These are phyloP conservation scores for Nothocercus julius DNA, from an alignment of 2,113 vertebrate species.

Conservation along the genomic window DNA sequence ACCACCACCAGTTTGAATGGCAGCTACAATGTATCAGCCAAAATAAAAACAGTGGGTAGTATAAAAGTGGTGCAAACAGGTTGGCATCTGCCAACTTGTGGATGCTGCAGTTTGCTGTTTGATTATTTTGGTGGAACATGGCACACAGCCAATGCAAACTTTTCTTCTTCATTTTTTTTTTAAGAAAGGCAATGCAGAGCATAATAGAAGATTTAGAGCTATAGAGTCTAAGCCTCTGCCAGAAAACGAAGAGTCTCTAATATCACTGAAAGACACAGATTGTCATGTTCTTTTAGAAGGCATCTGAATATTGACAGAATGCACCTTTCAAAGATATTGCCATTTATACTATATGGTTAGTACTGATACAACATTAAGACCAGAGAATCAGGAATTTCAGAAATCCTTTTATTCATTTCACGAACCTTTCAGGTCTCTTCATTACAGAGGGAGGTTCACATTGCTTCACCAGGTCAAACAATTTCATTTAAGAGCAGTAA, in stretches of 20 bases:
- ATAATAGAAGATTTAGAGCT: neutral
- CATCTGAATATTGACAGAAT: too few relatives aligned
- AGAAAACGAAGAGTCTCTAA: too few relatives aligned
- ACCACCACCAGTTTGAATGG: neutral
- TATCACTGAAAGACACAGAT: too few relatives aligned
- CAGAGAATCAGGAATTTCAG: neutral
- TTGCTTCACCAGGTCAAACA: neutral
- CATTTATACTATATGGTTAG: neutral
- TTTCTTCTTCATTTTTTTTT: neutral
- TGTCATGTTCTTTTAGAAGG: too few relatives aligned
- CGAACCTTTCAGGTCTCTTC: neutral
- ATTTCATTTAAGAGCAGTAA: neutral
- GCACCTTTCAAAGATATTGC: neutral
- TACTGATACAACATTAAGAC: neutral
- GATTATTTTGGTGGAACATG: neutral
- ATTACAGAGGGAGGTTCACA: neutral
- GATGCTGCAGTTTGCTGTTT: neutral
- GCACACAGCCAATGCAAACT: neutral
- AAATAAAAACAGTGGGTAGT: conserved; percentile 32
- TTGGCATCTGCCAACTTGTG: conserved; percentile 1
- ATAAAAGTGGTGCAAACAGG: neutral
- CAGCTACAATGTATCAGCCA: neutral
- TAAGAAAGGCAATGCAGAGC: neutral
- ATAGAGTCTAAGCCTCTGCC: neutral
- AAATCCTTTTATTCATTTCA: neutral